phyloP scores from a whole-genome alignment of 2,797 vertebrate genomes.

The Choloepus didactylus region DNA sequence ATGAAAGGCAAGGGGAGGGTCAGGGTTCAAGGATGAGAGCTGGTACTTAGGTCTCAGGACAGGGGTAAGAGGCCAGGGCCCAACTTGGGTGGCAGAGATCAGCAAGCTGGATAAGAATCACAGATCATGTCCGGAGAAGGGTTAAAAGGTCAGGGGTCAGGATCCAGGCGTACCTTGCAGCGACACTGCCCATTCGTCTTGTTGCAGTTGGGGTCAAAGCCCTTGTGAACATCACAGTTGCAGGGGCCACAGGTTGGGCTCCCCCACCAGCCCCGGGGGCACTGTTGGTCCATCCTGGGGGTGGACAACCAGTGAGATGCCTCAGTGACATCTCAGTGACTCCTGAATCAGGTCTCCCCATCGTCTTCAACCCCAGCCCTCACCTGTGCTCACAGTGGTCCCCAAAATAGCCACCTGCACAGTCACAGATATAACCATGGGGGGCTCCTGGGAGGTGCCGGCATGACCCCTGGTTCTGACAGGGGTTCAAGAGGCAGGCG shows the following conservation, averaged over 20 bases:
- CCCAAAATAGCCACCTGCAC: constrained; percentile 95
- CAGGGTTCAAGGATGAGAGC: constrained; percentile 38
- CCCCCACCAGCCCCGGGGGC: constrained; percentile 99
- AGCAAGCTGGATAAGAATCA: neutral
- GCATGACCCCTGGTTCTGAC: constrained; percentile 96
- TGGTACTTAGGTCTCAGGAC: neutral
- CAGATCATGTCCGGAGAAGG: neutral
- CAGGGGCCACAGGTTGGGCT: constrained; percentile 97
- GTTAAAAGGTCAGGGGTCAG: neutral
- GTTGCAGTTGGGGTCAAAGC: constrained; percentile 98
- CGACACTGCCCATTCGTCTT: constrained; percentile 97
- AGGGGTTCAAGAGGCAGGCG: constrained; percentile 97
- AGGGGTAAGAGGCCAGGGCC: neutral
- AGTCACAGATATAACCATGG: constrained; percentile 96
- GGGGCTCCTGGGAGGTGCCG: constrained; percentile 93
- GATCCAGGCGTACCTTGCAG: constrained; percentile 94
- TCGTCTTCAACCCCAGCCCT: constrained; percentile 65
- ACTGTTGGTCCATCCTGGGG: constrained; percentile 96
- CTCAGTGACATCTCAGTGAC: neutral
- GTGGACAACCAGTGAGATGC: constrained; percentile 58
- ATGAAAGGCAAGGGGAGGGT: neutral
- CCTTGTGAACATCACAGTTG: constrained; percentile 95
- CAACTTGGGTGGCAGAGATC: neutral
- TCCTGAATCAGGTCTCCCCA: neutral
- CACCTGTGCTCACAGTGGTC: constrained; percentile 99